Conservation (phyloP, 2,113 vertebrate species). For the Patagioenas fasciata region DNA sequence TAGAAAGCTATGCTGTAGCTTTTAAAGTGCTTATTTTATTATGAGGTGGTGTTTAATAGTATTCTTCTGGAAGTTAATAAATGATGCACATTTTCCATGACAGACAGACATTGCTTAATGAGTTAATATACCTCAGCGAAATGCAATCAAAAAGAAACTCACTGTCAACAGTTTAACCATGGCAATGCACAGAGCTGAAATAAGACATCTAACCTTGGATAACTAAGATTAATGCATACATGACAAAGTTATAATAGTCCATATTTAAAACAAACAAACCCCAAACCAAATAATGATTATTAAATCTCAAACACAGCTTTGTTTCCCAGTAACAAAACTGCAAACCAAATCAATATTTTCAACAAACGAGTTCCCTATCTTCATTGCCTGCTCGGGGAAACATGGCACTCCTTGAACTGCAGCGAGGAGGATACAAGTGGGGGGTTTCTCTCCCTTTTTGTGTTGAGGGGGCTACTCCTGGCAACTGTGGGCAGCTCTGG, state of each 20-base stretch:
- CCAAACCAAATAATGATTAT: conserved; percentile 24
- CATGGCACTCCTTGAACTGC: not conserved
- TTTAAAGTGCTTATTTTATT: conserved; percentile 63
- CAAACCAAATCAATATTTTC: conserved; percentile 53
- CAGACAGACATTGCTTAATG: conserved; percentile 37
- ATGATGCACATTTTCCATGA: conserved; percentile 24
- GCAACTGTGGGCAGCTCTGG: not conserved
- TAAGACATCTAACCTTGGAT: conserved; percentile 21
- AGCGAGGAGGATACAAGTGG: not conserved
- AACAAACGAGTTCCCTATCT: conserved; percentile 22
- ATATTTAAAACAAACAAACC: conserved; percentile 3
- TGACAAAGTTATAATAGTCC: conserved; percentile 1
- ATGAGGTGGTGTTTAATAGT: conserved; percentile 30
- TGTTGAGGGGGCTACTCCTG: not conserved
- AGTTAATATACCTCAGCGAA: conserved; percentile 44
- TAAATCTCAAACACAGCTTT: conserved; percentile 36
- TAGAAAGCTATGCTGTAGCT: conserved; percentile 22
- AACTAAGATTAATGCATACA: conserved; percentile 47
- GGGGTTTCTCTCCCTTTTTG: not conserved
- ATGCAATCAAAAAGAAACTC: conserved; percentile 24
- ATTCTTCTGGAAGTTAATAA: conserved; percentile 16
- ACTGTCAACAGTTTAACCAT: conserved; percentile 30
- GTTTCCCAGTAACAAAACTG: conserved; percentile 35
- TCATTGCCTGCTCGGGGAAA: not conserved
- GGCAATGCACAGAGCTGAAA: conserved; percentile 3